A percentile compares a stretch with the other conserved stretches of the same genome.
Conservation (phyloP, 2,113 vertebrate genomes). For the Cinclus cinclus region DNA sequence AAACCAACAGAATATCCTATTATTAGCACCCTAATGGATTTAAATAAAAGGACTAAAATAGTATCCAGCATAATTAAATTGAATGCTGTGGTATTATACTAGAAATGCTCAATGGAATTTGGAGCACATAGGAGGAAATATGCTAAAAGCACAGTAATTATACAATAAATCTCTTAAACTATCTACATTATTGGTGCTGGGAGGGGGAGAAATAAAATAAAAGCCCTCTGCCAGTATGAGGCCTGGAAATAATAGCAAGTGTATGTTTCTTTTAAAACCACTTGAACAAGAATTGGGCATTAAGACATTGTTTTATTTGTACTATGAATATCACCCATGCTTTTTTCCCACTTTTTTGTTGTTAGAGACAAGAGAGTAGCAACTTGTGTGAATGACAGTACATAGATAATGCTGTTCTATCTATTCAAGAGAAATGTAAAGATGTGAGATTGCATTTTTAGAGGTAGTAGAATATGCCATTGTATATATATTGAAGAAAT, state of each 20-base stretch:
- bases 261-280: not conserved
- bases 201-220: not conserved
- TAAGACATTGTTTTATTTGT: not conserved
- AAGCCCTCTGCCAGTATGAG: not conserved
- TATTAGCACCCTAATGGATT: not conserved
- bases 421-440: not conserved
- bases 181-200: not conserved
- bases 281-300: not conserved
- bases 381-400: not conserved
- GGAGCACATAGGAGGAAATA: not conserved
- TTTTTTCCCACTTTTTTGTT: not conserved
- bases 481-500: not conserved
- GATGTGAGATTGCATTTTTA: not conserved
- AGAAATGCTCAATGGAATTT: not conserved
- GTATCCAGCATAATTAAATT: not conserved
- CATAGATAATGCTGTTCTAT: not conserved
- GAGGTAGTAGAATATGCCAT: not conserved
- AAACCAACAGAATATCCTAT: not conserved
- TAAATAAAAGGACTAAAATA: not conserved
- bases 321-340: not conserved
- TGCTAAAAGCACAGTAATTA: not conserved
- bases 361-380: not conserved
- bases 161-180: not conserved
- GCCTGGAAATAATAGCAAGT: not conserved
- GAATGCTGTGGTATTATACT: not conserved